Conservation (phyloP, 2,113 vertebrate genomes). For the Entomyzon cyanotis region DNA sequence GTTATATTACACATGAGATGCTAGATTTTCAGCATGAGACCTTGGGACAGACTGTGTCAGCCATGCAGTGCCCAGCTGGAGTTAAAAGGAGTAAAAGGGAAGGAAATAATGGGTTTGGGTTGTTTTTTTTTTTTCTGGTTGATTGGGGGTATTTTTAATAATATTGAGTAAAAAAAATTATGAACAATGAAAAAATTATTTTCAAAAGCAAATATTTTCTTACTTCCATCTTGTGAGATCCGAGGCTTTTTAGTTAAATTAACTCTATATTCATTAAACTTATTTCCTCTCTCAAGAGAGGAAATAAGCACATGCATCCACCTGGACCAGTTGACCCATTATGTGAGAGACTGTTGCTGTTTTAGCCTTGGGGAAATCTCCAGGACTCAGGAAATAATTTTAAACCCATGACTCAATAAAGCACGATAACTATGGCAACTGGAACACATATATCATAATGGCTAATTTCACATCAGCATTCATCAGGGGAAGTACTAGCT, state of each 20-base stretch:
- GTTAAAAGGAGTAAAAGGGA: background rate
- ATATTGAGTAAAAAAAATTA: background rate
- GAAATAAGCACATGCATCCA: constrained; percentile 59
- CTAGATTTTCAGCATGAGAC: background rate
- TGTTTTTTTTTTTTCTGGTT: too few relatives aligned
- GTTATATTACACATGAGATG: background rate
- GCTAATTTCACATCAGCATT: constrained; percentile 14
- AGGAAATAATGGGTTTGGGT: background rate
- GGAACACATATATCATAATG: background rate
- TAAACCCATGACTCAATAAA: constrained; percentile 58
- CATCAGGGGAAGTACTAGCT: background rate
- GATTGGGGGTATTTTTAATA: background rate
- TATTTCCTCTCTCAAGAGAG: constrained; percentile 61
- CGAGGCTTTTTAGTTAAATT: constrained; percentile 36
- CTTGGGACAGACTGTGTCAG: background rate
- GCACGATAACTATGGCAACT: constrained; percentile 24
- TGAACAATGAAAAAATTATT: background rate
- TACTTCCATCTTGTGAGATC: background rate
- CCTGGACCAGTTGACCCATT: constrained; percentile 48
- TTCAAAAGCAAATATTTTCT: background rate
- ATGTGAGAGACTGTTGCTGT: constrained; percentile 43
- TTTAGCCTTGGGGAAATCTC: constrained; percentile 64
- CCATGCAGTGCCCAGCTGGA: background rate
- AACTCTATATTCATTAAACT: constrained; percentile 53
- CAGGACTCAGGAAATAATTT: constrained; percentile 66